Base-by-base conservation (phyloP, 2,113 vertebrate species). In the Clinocottus analis region DNA sequence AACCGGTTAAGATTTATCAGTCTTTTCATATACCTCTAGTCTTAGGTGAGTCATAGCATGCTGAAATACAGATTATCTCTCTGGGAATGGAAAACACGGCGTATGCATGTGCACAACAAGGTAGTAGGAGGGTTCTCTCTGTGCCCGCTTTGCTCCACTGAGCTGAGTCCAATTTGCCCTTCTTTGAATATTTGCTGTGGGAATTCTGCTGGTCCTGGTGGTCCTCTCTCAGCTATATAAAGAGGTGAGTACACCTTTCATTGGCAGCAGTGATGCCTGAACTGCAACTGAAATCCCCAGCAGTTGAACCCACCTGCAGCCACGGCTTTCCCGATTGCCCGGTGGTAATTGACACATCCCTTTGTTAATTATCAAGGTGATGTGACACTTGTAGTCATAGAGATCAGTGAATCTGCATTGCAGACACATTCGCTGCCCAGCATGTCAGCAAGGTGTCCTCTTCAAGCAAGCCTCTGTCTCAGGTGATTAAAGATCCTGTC, bases 361-460 rank as follows among this genome's bases (percentile, higher is more conserved):
- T 88, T 87, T 88, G 89, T 91, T 91, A 88, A 91, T 90, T 91
- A 92, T 89, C 86, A 89, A 91, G 85, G 86, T 85, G 78, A 91
- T 88, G 83, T 90, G 93, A 87, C 90, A 89, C 86, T 73, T 89
- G 87, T 87, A 88, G 83, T 86, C 86, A 77, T 72, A 55, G 89
- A 91, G 91, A 89, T 82, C 82, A 84, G 86, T 61, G 85, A 86
- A 91, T 91, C 87, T 93, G 93, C 90, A 92, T 86, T 86, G 89
- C 76, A 87, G 85, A 86, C 87, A 88, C 88, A 89, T 91, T 82
- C 72, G 68, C 64, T n/a, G 77, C 85, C 84, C 89, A 82, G 87
- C 85, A 6, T 93, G 92, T 91, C 92, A 91, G 89, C 91, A 90
- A 92, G 90, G 90, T 93, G 92, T 93, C 93, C 90, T 94, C 87